Base-by-base conservation (phyloP, 2,113 vertebrate species). In the Geothlypis trichas region DNA sequence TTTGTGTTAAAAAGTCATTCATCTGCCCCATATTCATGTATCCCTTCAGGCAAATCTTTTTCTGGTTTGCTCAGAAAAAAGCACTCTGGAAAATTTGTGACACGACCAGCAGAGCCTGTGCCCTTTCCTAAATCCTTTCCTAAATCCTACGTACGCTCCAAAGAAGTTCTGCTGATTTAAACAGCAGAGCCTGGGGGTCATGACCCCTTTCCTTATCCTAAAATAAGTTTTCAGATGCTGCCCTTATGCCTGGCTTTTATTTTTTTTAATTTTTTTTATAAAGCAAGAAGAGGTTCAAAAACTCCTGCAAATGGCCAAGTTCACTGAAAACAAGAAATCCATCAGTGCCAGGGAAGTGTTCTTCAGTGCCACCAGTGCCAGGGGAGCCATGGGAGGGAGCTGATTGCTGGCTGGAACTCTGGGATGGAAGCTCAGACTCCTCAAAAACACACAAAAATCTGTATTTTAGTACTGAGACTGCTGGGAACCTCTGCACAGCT, bases 31-130 rank as follows among this genome's bases (percentile, higher is more conserved):
- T 16, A 58, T 21, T 73, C 74, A 26, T 33, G 5, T 39, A 7
- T 86, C 47, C 69, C 79, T 92, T 71, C 79, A 88, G 75, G 72
- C 55, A 86, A 84, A 80, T 69, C 68, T 84, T 92, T 74, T 96
- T 44, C 73, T 80, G 47, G 13, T 39, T 84, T n/a, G 57, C 23
- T 74, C 61, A 88, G 73, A 86, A 89, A 89, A 90, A 90, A 81
- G 27, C 18, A n/a, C 39, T 67, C 67, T 49, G 84, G 91, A 90
- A 93, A 95, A 87, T 75, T 12, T 68, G 77, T 0, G 0, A 68
- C 61, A 39, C 17, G 71, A 84, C 31, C 52, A 51, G 61, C 35
- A 67, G 51, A 88, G 57, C 33, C 68, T 35, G 9, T 89, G 73
- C 57, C 84, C 93, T 96, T 81, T 76, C 31, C 22, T 72, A 61